phyloP scores from a whole-genome alignment of 1,140 invertebrate genomes.

The Babylonia areolata region DNA sequence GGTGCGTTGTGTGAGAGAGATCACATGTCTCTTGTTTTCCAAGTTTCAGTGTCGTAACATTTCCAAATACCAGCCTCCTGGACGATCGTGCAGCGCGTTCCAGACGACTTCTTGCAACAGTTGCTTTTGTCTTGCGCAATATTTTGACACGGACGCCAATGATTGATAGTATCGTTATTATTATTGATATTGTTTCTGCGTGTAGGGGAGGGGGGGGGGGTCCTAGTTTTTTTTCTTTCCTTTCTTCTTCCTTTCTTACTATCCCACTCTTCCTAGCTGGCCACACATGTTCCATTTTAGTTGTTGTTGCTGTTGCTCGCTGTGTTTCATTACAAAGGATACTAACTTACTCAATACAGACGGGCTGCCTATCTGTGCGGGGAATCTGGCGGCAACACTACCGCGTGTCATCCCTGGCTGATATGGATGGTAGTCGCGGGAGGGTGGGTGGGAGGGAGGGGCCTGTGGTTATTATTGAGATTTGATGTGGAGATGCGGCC shows the following conservation, averaged over 20 bases:
- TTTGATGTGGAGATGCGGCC: constrained; percentile 26
- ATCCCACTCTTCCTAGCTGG: neutral
- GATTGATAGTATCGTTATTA: too few relatives aligned
- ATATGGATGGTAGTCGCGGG: neutral
- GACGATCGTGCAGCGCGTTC: too few relatives aligned
- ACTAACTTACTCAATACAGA: neutral
- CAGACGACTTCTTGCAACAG: too few relatives aligned
- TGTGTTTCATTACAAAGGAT: neutral
- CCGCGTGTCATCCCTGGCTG: neutral
- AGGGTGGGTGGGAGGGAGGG: neutral
- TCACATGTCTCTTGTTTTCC: neutral
- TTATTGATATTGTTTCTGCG: too few relatives aligned
- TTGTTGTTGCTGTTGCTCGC: neutral
- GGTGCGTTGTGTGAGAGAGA: neutral
- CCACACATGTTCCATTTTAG: neutral
- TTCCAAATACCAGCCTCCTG: neutral
- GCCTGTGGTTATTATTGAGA: constrained; percentile 1
- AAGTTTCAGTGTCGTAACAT: neutral
- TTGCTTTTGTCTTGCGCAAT: neutral
- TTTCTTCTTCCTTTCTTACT: neutral
- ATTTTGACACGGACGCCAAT: neutral
- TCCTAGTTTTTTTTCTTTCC: neutral
- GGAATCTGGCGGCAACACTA: neutral
- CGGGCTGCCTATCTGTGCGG: neutral
- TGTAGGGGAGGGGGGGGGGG: too few relatives aligned